phyloP scores from a whole-genome alignment of 2,797 vertebrate species.

The Triplophysa bombifrons region DNA sequence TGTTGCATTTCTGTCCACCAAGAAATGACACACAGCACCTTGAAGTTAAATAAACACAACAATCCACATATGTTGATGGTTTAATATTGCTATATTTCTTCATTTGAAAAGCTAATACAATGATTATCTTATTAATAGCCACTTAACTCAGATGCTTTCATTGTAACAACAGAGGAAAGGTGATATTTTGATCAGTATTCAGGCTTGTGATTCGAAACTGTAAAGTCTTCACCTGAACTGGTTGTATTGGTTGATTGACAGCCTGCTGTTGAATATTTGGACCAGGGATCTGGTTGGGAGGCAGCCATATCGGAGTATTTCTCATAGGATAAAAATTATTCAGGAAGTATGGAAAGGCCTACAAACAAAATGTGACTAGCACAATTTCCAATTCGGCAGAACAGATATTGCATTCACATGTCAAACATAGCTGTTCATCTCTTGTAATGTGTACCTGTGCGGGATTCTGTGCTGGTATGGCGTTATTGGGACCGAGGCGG shows the following conservation, averaged over 20 bases:
- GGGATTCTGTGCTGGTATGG: slow-evolving; percentile 38
- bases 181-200: neutral
- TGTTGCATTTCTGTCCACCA: too few species aligned
- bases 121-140: neutral
- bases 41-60: too few species aligned
- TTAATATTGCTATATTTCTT: too few species aligned
- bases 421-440: neutral
- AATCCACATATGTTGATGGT: too few species aligned
- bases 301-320: slow-evolving; percentile 56
- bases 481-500: slow-evolving; percentile 41
- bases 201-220: too few species aligned
- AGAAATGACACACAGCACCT: too few species aligned
- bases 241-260: slow-evolving; percentile 56
- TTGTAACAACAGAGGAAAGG: neutral
- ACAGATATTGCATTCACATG: neutral
- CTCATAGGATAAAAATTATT: slow-evolving; percentile 73
- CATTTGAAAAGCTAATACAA: neutral
- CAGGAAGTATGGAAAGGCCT: slow-evolving; percentile 74
- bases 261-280: slow-evolving; percentile 64
- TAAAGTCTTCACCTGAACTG: slow-evolving; percentile 15
- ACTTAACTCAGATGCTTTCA: neutral
- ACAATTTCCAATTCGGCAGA: neutral
- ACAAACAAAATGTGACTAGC: slow-evolving; percentile 5
- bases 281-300: slow-evolving; percentile 49
- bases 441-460: slow-evolving; percentile 31